Evolutionary conservation across 2,113 vertebrate genomes (phyloP), one percentile per base, ranked within the genome.

Genomic region (Melierax canorus): DNA sequence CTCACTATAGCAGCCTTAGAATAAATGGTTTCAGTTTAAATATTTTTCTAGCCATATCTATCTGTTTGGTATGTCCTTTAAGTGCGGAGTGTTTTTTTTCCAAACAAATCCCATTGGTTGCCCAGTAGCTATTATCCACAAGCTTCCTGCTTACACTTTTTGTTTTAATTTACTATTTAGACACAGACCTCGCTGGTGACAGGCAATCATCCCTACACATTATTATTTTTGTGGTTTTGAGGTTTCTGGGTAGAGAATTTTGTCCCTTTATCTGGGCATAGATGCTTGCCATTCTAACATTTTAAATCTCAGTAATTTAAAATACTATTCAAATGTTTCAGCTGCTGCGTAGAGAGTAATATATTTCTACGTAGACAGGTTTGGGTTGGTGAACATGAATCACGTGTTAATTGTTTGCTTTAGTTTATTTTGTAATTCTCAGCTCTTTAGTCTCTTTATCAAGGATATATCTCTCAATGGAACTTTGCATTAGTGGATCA

Each of bases 11-110:
- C n/a, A n/a, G n/a, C n/a, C n/a, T n/a, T n/a, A n/a, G n/a, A n/a
- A n/a, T n/a, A n/a, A n/a, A 58, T 92, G 56, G 69, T 94, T 93
- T 86, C 96, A 94, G 80, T 92, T 86, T 85, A 53, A 95, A 79
- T 91, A 92, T 91, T 90, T 94, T 92, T n/a, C 23, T 63, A 75
- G 60, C 26, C 15, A 4, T 74, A 63, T 55, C 73, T 84, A 18
- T 56, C 67, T 82, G 36, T 91, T 53, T 88, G 75, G 38, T 88
- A 34, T 81, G 85, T 73, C 64, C 81, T 96, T 12, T 17, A 82
- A 87, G 24, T 64, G 90, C 2, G 6, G 20, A 95, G 45, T 27
- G 3, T 60, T 79, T 95, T 79, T 95, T 74, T 95, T 43, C 69
- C 21, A 16, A 72, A 85, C 67, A 92, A 93, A 86, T 95, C 94